phyloP scores from a whole-genome alignment of 1,140 invertebrate genomes.

The Lepidurus packardi region DNA sequence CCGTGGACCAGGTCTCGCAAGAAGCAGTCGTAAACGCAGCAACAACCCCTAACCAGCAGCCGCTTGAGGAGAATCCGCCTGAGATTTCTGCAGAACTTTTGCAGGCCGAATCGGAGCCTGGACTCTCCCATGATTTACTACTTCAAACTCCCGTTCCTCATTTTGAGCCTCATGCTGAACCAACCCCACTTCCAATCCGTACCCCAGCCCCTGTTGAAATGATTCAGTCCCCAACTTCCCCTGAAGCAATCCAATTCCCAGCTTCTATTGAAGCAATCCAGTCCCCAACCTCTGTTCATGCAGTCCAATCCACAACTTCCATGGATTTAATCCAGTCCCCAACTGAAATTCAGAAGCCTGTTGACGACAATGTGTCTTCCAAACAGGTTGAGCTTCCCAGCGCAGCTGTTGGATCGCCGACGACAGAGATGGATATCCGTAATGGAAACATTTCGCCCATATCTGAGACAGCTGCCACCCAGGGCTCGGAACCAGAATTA shows the following conservation, averaged over 20 bases:
- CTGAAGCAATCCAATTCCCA: neutral
- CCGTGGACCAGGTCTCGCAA: neutral
- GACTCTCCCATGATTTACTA: neutral
- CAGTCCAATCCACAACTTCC: neutral
- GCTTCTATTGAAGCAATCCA: neutral
- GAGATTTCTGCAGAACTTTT: neutral
- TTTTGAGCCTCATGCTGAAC: neutral
- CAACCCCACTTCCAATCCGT: neutral
- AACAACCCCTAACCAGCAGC: neutral
- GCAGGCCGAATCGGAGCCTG: neutral
- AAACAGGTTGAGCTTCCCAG: neutral
- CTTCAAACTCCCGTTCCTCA: neutral
- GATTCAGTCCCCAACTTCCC: neutral
- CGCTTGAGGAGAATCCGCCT: neutral
- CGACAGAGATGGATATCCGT: neutral
- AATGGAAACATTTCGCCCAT: neutral
- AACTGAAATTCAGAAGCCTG: neutral
- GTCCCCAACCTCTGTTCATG: neutral
- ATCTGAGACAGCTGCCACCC: neutral
- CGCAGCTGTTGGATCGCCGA: neutral
- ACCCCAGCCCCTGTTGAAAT: neutral
- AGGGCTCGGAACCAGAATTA: neutral
- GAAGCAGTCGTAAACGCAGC: neutral
- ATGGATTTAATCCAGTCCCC: neutral
- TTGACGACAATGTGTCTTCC: neutral